phyloP scores from a whole-genome alignment of 1,140 invertebrate species.

The Bombus affinis region DNA sequence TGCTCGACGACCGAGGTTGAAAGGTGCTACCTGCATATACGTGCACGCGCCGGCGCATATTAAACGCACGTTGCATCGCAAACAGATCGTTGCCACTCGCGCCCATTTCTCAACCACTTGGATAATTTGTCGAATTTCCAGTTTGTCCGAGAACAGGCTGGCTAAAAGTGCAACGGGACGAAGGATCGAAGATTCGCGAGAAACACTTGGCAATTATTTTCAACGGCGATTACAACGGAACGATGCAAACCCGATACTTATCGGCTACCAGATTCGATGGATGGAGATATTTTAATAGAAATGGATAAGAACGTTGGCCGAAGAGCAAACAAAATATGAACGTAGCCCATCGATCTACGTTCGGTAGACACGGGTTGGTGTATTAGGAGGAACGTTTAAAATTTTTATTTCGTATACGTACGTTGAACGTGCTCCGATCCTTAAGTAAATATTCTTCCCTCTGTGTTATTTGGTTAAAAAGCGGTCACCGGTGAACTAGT shows the following conservation, averaged over 20 bases:
- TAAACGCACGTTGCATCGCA: not conserved
- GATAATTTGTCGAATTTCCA: not conserved
- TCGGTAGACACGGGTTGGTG: constrained; percentile 4
- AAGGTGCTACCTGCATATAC: constrained; percentile 46
- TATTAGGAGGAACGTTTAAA: constrained; percentile 48
- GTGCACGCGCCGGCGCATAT: constrained; percentile 22
- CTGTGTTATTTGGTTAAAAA: constrained; percentile 69
- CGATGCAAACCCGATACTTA: too few relatives aligned
- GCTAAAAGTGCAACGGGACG: not conserved
- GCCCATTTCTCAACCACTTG: not conserved
- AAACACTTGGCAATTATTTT: too few relatives aligned
- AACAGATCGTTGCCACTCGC: not conserved
- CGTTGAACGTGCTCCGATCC: constrained; percentile 63
- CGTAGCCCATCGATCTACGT: not conserved
- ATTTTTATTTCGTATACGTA: constrained; percentile 44
- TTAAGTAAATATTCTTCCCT: constrained; percentile 65
- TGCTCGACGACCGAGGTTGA: constrained; percentile 46
- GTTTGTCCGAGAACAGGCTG: not conserved
- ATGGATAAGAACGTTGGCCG: not conserved
- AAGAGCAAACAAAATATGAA: not conserved
- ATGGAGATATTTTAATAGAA: not conserved
- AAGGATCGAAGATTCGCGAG: fast-evolving
- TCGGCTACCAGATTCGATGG: too few relatives aligned
- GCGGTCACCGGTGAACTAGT: constrained; percentile 45
- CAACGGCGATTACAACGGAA: not conserved